Conservation (phyloP, 2,888 invertebrate species). For the Leptothorax acervorum region DNA sequence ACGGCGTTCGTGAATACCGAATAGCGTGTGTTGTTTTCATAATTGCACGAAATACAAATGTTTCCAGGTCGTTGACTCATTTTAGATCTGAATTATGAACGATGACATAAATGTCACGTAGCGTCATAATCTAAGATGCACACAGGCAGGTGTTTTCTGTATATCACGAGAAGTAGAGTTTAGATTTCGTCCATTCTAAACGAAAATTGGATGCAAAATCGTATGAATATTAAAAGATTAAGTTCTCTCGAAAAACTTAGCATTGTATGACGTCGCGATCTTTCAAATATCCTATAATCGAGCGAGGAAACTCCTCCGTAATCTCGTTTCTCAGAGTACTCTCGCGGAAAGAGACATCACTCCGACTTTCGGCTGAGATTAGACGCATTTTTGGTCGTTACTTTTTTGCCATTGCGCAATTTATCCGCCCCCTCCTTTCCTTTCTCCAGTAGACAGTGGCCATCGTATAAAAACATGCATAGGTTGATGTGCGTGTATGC, state of each 20-base stretch:
- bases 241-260: not conserved
- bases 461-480: constrained; percentile 42
- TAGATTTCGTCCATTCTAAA: not conserved
- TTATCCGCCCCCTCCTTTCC: not conserved
- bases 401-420: constrained; percentile 39
- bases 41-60: constrained; percentile 54
- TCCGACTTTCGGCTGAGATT: constrained; percentile 45
- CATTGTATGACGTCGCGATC: not conserved
- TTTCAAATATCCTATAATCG: not conserved
- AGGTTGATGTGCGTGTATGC: constrained; percentile 61
- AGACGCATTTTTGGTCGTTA: constrained; percentile 51
- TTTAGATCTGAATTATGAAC: constrained; percentile 42
- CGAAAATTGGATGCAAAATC: not conserved
- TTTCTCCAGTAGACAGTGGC: constrained; percentile 17
- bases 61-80: constrained; percentile 47
- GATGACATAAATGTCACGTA: constrained; percentile 28
- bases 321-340: constrained; percentile 16
- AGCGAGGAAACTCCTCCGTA: not conserved
- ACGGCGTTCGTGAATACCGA: constrained; percentile 44
- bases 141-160: not conserved
- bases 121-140: not conserved
- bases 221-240: not conserved
- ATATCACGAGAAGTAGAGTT: not conserved
- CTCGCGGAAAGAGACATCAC: constrained; percentile 23
- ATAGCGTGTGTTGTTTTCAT: constrained; percentile 47